phyloP scores from a whole-genome alignment of 2,888 invertebrate genomes.

The Drosophila histrio region DNA sequence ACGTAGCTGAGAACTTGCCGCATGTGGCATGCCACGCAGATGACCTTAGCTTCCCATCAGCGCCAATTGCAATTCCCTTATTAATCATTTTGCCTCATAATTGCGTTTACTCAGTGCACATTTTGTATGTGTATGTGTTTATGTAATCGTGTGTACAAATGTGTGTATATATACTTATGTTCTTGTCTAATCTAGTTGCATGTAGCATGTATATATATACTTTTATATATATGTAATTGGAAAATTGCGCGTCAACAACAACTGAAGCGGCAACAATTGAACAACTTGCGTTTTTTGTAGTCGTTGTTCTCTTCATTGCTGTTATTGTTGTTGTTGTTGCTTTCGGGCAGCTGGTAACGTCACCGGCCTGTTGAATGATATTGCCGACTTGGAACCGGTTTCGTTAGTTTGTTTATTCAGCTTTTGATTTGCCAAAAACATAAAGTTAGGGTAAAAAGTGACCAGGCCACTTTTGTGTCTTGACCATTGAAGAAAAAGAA shows the following conservation, averaged over 20 bases:
- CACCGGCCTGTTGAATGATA: conserved; percentile 35
- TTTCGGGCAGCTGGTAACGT: conserved; percentile 47
- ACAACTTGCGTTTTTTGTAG: conserved; percentile 6
- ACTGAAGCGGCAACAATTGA: conserved; percentile 12
- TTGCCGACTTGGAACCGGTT: conserved; percentile 46
- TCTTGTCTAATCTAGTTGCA: not conserved
- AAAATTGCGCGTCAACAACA: conserved; percentile 25
- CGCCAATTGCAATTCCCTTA: conserved; percentile 27
- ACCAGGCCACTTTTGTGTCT: conserved; percentile 37
- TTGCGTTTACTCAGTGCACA: conserved; percentile 5
- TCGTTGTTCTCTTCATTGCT: not conserved
- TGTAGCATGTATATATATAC: not conserved
- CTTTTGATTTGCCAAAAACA: conserved; percentile 39
- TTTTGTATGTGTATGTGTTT: not conserved
- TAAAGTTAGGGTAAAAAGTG: conserved; percentile 42
- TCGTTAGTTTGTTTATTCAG: conserved; percentile 28
- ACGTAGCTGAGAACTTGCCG: not conserved
- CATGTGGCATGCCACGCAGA: conserved; percentile 24
- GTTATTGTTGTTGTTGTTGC: not conserved
- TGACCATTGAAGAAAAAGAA: conserved; percentile 27
- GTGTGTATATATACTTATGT: not conserved
- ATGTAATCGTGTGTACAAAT: not conserved
- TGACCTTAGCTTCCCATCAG: conserved; percentile 38
- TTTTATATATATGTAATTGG: conserved; percentile 10
- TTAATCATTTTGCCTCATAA: conserved; percentile 37